Percentiles rank a stretch among this genome's conserved stretches.
Evolutionary conservation across 1,140 invertebrate genomes (phyloP).

Genomic region (Dendroctonus ponderosae): DNA sequence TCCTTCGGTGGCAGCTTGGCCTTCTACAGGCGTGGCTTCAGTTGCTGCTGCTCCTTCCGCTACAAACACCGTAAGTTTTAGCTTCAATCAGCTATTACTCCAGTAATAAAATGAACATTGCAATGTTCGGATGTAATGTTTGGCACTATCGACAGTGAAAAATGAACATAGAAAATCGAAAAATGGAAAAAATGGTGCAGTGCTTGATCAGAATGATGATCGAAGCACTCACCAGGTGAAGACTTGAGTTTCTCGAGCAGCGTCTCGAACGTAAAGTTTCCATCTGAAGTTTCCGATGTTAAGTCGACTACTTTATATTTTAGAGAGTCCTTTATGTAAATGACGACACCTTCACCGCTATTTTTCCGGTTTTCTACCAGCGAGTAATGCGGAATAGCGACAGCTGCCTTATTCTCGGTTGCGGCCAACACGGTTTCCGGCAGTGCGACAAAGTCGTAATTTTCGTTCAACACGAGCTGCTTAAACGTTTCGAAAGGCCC

Average conservation of each 20-base stretch:
- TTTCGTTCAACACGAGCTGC: slow-evolving; percentile 40
- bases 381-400: slow-evolving; percentile 41
- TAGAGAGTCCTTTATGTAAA: slow-evolving; percentile 43
- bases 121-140: neutral
- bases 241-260: slow-evolving; percentile 36
- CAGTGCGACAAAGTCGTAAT: slow-evolving; percentile 41
- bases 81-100: neutral
- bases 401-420: slow-evolving; percentile 39
- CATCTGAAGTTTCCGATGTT: slow-evolving; percentile 34
- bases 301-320: slow-evolving; percentile 44
- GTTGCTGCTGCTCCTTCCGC: slow-evolving; percentile 51
- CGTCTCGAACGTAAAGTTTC: slow-evolving; percentile 30
- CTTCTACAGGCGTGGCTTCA: slow-evolving; percentile 48
- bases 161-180: slow-evolving; percentile 25
- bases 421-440: slow-evolving; percentile 41
- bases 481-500: slow-evolving; percentile 43
- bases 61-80: neutral
- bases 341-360: slow-evolving; percentile 41
- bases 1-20: slow-evolving; percentile 47
- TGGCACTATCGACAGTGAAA: slow-evolving; percentile 18
- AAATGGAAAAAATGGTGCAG: slow-evolving; percentile 3
- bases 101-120: neutral
- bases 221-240: slow-evolving; percentile 29
- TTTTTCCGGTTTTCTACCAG: slow-evolving; percentile 40
- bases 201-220: slow-evolving; percentile 26